A percentile compares a stretch with the other conserved stretches of the same genome.
Evolutionary conservation across 30 jellyfish, hydroid and myxozoan genomes (phyloP).

Genomic region (Aurelia aurita complex sp. Pacific): DNA sequence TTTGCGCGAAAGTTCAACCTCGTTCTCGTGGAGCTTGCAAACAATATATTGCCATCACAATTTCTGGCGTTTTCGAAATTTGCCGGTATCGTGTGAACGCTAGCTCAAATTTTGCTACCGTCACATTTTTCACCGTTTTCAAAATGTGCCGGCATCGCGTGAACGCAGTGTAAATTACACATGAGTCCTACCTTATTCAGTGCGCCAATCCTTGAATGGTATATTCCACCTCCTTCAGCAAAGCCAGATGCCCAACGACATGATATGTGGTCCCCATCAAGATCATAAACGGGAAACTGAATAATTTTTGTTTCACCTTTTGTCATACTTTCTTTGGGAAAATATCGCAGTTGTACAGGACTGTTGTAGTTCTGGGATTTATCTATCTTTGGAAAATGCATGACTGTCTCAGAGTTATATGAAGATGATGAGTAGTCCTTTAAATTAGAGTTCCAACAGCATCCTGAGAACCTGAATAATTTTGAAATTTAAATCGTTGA

Average conservation of each 20-base stretch:
- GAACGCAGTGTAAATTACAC: too few species aligned
- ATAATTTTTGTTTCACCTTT: background rate
- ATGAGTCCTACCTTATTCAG: background rate
- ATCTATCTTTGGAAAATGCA: constrained; percentile 1
- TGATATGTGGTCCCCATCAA: constrained; percentile 10
- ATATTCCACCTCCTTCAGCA: constrained; percentile 37
- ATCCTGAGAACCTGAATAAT: background rate
- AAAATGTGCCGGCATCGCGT: too few species aligned
- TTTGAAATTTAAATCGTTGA: too few species aligned
- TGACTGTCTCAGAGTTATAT: constrained; percentile 6
- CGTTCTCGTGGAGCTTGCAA: too few species aligned
- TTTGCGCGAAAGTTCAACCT: too few species aligned
- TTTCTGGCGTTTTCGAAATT: too few species aligned
- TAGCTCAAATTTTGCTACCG: too few species aligned
- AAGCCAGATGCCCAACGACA: constrained; percentile 31
- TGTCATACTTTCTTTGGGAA: constrained; percentile 3
- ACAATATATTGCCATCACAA: too few species aligned
- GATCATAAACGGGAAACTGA: constrained; percentile 9
- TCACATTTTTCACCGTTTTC: too few species aligned
- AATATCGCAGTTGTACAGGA: constrained; percentile 26
- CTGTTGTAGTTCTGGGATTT: constrained; percentile 1
- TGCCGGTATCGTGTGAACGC: too few species aligned
- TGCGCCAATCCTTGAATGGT: constrained; percentile 1
- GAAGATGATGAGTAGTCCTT: constrained; percentile 25
- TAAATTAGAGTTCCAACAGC: constrained; percentile 37